phyloP scores from a whole-genome alignment of 2,888 invertebrate species.

The Platynereis dumerilii region DNA sequence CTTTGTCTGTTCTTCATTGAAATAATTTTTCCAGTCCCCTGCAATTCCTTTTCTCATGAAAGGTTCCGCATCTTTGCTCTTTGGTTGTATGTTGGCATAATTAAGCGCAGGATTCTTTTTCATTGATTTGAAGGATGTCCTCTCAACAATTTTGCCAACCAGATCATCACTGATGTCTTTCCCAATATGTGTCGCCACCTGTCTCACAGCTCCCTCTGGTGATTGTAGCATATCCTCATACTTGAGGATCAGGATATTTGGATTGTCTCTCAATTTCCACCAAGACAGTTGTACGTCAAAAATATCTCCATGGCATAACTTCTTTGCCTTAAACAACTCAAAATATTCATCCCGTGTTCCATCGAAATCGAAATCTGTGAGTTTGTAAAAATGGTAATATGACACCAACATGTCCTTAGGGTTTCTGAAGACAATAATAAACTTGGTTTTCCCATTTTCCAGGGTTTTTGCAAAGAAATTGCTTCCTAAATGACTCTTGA shows the following conservation, averaged over 20 bases:
- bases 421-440: slow-evolving; percentile 10
- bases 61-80: not conserved
- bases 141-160: not conserved
- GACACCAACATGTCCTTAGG: slow-evolving; percentile 8
- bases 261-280: not conserved
- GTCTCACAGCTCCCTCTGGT: not conserved
- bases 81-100: not conserved
- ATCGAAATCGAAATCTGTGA: not conserved
- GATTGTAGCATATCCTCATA: slow-evolving; percentile 14
- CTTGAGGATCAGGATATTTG: slow-evolving; percentile 5
- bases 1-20: slow-evolving; percentile 3
- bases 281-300: slow-evolving; percentile 11
- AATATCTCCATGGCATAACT: slow-evolving; percentile 8
- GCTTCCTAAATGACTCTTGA: slow-evolving; percentile 14
- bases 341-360: slow-evolving; percentile 15
- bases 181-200: slow-evolving; percentile 4
- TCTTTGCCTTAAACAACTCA: slow-evolving; percentile 7
- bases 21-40: slow-evolving; percentile 8
- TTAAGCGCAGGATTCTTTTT: slow-evolving; percentile 7
- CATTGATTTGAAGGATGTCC: slow-evolving; percentile 10
- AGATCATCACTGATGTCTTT: not conserved
- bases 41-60: slow-evolving; percentile 12
- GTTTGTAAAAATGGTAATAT: slow-evolving; percentile 13
- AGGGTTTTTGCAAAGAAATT: slow-evolving; percentile 4
- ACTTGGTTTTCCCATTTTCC: slow-evolving; percentile 3